These are phyloP conservation scores for Poecilobothrus nobilitatus DNA, from an alignment of 2,888 invertebrate genomes.

Conservation along the genomic window DNA sequence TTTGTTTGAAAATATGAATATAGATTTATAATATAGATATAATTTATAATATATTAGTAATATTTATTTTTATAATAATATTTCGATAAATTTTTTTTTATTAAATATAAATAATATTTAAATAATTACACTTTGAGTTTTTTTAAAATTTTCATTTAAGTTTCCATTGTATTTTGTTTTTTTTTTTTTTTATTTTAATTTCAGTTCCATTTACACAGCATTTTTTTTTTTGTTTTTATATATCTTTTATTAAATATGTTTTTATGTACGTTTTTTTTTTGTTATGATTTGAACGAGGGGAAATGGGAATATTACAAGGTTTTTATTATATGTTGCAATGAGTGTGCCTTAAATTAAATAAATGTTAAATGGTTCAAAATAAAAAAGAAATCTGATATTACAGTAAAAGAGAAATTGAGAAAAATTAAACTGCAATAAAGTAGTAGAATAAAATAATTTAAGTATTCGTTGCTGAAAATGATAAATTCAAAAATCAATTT, in stretches of 20 bases:
- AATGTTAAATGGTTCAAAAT: no score
- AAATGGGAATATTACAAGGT: not conserved
- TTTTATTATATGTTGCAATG: no score
- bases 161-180: not conserved
- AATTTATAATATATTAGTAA: no score
- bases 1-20: no score
- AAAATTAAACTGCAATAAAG: no score
- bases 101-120: not conserved
- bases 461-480: no score
- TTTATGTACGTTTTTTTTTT: not conserved
- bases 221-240: not conserved
- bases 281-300: not conserved
- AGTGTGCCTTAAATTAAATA: no score
- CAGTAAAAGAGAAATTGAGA: no score
- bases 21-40: no score
- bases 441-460: no score
- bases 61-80: not conserved
- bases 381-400: no score
- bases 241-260: not conserved
- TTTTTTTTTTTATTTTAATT: not conserved
- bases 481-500: no score
- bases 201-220: not conserved
- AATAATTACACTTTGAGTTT: conserved; percentile 1
- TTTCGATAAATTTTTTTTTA: not conserved
- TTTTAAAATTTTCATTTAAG: not conserved